Percentiles rank a stretch among this genome's conserved stretches.
These are phyloP conservation scores for Drosophila prostipennis DNA, from an alignment of 2,888 invertebrate genomes.

Conservation along the genomic window DNA sequence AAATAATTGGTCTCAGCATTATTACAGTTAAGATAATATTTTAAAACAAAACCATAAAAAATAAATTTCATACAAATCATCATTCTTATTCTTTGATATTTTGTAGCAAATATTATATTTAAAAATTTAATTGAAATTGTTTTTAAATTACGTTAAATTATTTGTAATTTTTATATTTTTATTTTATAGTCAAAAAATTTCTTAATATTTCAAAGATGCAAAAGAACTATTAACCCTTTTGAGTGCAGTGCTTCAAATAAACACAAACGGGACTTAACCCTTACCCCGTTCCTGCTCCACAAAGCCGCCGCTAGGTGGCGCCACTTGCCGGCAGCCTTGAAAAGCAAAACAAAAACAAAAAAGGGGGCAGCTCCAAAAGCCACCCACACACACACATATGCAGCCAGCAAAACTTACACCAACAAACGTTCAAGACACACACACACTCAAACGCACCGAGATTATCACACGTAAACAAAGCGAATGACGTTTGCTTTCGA, in stretches of 20 bases:
- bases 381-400: conserved; percentile 2
- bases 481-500: conserved; percentile 38
- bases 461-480: conserved; percentile 36
- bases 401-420: conserved; percentile 2
- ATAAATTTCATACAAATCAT: too few relatives aligned
- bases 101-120: too few relatives aligned
- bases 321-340: neutral
- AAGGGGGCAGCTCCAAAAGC: conserved; percentile 3
- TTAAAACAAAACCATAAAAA: too few relatives aligned
- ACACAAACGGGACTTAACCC: neutral
- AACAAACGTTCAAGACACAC: neutral
- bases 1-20: neutral
- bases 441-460: conserved; percentile 13
- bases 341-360: neutral
- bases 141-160: too few relatives aligned
- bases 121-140: too few relatives aligned
- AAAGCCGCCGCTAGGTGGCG: neutral
- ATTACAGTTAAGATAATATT: too few relatives aligned
- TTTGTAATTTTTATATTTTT: too few relatives aligned
- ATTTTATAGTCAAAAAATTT: too few relatives aligned
- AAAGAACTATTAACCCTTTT: neutral
- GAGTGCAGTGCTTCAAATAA: neutral
- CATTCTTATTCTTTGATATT: too few relatives aligned
- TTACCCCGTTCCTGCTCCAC: neutral
- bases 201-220: too few relatives aligned